These are phyloP conservation scores for Asbolus verrucosus DNA, from an alignment of 1,140 invertebrate species.

Conservation along the genomic window DNA sequence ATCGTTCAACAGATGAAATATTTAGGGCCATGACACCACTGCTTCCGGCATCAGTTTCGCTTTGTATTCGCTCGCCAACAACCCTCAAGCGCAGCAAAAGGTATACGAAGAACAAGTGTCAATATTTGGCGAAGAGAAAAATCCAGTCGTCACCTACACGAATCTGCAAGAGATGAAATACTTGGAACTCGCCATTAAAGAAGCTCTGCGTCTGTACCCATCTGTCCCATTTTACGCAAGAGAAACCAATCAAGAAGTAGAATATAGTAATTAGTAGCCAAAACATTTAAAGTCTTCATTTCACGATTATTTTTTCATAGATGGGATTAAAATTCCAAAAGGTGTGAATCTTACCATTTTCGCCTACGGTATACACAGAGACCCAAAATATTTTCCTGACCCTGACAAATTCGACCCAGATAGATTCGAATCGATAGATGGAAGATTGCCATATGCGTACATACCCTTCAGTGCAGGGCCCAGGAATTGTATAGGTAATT, in stretches of 20 bases:
- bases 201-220: conserved; percentile 54
- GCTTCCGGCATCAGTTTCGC: conserved; percentile 70
- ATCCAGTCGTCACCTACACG: conserved; percentile 61
- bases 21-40: conserved; percentile 82
- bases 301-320: too few species aligned
- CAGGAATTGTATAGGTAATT: conserved; percentile 80
- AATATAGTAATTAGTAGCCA: conserved; percentile 40
- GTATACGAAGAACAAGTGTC: conserved; percentile 40
- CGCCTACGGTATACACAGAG: conserved; percentile 75
- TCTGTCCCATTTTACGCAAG: conserved; percentile 68
- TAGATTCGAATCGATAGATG: conserved; percentile 75
- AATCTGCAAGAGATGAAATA: conserved; percentile 72
- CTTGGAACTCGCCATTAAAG: conserved; percentile 65
- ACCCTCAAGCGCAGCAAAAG: conserved; percentile 68
- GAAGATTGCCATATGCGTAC: conserved; percentile 75
- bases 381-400: conserved; percentile 74
- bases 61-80: conserved; percentile 70
- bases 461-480: conserved; percentile 83
- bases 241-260: conserved; percentile 69
- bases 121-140: conserved; percentile 42
- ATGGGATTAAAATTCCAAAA: conserved; percentile 66
- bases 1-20: too few species aligned
- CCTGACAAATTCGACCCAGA: conserved; percentile 83
- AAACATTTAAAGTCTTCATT: too few species aligned
- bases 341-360: conserved; percentile 70